Percentiles rank a stretch among this genome's conserved stretches.
These are phyloP conservation scores for Montipora efflorescens DNA, from an alignment of 64 coral and sea anemone species.

Conservation along the genomic window DNA sequence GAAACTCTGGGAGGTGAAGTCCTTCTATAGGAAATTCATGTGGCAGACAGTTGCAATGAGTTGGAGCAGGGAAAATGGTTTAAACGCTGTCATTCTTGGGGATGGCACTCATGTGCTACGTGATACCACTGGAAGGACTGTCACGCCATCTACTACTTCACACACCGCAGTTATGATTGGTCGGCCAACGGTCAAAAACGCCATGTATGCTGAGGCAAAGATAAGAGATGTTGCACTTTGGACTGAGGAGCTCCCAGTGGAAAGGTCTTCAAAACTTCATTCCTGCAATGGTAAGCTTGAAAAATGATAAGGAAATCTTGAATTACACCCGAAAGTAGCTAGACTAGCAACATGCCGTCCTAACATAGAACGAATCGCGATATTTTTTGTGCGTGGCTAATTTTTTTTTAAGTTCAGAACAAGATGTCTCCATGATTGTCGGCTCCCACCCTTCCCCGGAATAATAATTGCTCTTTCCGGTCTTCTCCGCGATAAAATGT, in stretches of 20 bases:
- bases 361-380: too few relatives aligned
- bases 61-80: slow-evolving; percentile 39
- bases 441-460: too few relatives aligned
- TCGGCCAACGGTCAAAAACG: neutral
- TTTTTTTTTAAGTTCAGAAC: too few relatives aligned
- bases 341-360: too few relatives aligned
- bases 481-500: too few relatives aligned
- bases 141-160: neutral
- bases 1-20: neutral
- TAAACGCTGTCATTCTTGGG: neutral
- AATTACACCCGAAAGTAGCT: too few relatives aligned
- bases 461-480: too few relatives aligned
- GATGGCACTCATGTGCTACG: neutral
- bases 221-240: slow-evolving; percentile 48
- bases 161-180: slow-evolving; percentile 1
- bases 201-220: neutral
- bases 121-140: neutral
- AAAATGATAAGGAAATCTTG: neutral
- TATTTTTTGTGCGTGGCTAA: too few relatives aligned
- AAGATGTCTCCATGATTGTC: too few relatives aligned
- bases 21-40: neutral
- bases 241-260: slow-evolving; percentile 4
- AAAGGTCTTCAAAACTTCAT: slow-evolving; percentile 27
- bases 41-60: slow-evolving; percentile 48
- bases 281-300: slow-evolving; percentile 26